A percentile compares a stretch with the other conserved stretches of the same genome.
These are phyloP conservation scores for Momotus momota DNA, from an alignment of 2,797 vertebrate genomes.

Conservation along the genomic window DNA sequence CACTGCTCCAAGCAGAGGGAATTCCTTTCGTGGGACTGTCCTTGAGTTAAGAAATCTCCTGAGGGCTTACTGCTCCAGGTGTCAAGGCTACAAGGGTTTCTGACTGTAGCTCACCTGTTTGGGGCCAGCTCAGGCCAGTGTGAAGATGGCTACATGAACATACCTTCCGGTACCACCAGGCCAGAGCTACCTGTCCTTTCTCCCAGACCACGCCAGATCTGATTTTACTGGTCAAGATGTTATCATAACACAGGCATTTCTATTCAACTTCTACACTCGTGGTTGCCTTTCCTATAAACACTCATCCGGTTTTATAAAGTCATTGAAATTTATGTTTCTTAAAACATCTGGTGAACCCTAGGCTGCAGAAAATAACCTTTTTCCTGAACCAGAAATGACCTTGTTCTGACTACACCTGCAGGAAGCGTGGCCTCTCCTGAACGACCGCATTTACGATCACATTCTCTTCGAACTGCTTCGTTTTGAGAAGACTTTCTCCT, in stretches of 20 bases:
- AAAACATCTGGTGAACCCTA: background rate
- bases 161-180: background rate
- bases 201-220: background rate
- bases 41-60: background rate
- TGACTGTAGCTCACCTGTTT: background rate
- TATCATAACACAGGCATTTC: background rate
- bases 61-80: background rate
- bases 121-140: background rate
- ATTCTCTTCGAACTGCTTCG: background rate
- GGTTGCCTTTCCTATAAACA: background rate
- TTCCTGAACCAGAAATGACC: background rate
- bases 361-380: background rate
- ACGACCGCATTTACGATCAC: background rate
- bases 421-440: background rate
- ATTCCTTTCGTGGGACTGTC: background rate
- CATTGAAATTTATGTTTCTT: background rate
- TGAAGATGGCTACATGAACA: background rate
- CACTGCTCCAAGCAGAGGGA: background rate
- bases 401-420: background rate
- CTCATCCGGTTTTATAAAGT: fast-evolving
- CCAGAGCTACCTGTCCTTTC: background rate
- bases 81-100: background rate
- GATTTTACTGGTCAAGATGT: background rate
- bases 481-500: background rate
- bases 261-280: background rate